Evolutionary conservation across 2,113 vertebrate genomes (phyloP).

Genomic region (Hippopotamus amphibius): DNA sequence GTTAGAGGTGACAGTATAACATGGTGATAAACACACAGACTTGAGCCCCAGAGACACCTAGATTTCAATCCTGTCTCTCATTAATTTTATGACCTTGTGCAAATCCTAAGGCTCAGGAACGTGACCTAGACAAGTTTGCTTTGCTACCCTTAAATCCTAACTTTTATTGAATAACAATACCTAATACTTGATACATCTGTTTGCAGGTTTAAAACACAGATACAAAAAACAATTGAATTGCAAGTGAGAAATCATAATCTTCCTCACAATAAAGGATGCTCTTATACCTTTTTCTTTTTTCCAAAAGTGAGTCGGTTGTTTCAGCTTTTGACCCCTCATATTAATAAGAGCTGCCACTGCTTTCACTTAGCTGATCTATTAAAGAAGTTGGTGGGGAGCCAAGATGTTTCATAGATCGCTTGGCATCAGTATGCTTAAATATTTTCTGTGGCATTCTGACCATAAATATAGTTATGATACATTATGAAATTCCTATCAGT

Average conservation of each 20-base stretch:
- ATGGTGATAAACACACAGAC: not conserved
- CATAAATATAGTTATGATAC: not conserved
- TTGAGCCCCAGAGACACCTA: not conserved
- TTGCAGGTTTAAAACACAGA: not conserved
- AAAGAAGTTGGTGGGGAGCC: not conserved
- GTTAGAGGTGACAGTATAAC: not conserved
- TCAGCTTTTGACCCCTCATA: not conserved
- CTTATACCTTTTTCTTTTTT: not conserved
- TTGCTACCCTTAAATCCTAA: constrained; percentile 26
- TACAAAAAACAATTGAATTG: constrained; percentile 30
- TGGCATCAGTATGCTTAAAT: constrained; percentile 18
- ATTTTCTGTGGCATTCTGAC: not conserved
- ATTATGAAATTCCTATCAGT: not conserved
- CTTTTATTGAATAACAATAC: not conserved
- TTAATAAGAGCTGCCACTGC: not conserved
- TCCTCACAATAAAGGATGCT: not conserved
- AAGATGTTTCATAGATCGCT: not conserved
- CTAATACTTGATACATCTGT: not conserved
- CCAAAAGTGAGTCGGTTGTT: not conserved
- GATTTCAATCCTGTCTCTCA: not conserved
- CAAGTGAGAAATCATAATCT: constrained; percentile 16
- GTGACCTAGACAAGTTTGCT: not conserved
- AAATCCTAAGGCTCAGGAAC: not conserved
- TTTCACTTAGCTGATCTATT: constrained; percentile 1
- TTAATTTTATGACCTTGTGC: not conserved